phyloP scores from a whole-genome alignment of 2,888 invertebrate genomes.

The Lithophane semibrunnea region DNA sequence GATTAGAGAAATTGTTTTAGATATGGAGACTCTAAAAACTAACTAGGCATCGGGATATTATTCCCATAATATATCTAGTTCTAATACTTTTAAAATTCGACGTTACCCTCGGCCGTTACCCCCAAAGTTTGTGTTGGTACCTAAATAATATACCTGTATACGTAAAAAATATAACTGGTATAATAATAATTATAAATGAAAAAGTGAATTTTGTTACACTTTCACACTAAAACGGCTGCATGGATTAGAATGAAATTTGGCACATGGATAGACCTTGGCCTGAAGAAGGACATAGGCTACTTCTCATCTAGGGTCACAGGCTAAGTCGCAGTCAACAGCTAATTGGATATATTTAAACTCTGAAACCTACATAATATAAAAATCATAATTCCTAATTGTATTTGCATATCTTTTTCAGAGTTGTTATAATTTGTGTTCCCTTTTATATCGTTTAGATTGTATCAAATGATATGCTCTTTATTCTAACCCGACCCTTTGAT shows the following conservation, averaged over 20 bases:
- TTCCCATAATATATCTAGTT: not conserved
- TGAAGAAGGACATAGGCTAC: too few relatives aligned
- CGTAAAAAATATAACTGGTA: too few relatives aligned
- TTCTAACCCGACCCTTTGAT: slow-evolving; percentile 61
- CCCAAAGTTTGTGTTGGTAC: not conserved
- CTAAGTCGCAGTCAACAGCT: too few relatives aligned
- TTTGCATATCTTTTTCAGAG: slow-evolving; percentile 33
- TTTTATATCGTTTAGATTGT: slow-evolving; percentile 53
- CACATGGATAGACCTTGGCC: too few relatives aligned
- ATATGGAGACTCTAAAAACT: not conserved
- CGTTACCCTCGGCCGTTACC: too few relatives aligned
- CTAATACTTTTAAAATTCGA: not conserved
- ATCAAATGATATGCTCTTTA: slow-evolving; percentile 60
- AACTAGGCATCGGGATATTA: not conserved
- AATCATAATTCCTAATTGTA: slow-evolving; percentile 11
- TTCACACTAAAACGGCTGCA: too few relatives aligned
- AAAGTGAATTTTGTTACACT: too few relatives aligned
- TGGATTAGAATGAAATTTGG: too few relatives aligned
- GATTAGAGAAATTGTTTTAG: not conserved
- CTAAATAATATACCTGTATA: not conserved
- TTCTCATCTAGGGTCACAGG: too few relatives aligned
- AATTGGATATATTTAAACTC: too few relatives aligned
- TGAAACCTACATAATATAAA: not conserved
- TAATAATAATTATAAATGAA: too few relatives aligned
- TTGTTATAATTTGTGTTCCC: slow-evolving; percentile 37